Percentiles rank a stretch among this genome's conserved stretches.
These are phyloP conservation scores for Polylopha cassiicola DNA, from an alignment of 2,888 invertebrate genomes.

Conservation along the genomic window DNA sequence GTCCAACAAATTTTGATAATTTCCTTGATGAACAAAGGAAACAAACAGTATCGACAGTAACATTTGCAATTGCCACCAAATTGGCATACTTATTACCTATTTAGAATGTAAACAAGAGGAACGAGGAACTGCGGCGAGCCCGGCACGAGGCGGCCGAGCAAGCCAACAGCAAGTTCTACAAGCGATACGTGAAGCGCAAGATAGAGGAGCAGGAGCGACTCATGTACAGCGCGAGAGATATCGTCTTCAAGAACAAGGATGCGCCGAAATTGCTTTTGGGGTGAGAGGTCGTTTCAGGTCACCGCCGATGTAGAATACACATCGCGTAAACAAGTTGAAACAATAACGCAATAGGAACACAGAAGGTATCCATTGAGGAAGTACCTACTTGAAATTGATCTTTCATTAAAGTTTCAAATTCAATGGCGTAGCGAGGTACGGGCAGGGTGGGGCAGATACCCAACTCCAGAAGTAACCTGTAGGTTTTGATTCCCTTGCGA, in stretches of 20 bases:
- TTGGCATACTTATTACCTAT: slow-evolving; percentile 11
- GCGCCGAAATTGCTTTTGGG: slow-evolving; percentile 64
- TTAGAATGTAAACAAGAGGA: slow-evolving; percentile 67
- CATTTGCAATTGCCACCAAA: background rate
- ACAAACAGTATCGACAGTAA: background rate
- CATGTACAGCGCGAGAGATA: slow-evolving; percentile 60
- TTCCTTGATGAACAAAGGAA: too few relatives aligned
- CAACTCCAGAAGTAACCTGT: too few relatives aligned
- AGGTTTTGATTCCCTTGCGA: too few relatives aligned
- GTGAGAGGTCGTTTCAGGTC: slow-evolving; percentile 39
- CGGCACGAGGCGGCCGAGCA: slow-evolving; percentile 52
- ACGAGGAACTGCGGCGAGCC: slow-evolving; percentile 56
- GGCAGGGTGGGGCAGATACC: too few relatives aligned
- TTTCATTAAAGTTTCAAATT: too few relatives aligned
- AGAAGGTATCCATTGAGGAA: too few relatives aligned
- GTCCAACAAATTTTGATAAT: too few relatives aligned
- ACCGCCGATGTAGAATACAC: too few relatives aligned
- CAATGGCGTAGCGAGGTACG: too few relatives aligned
- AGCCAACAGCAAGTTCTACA: slow-evolving; percentile 59
- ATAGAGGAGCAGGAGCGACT: slow-evolving; percentile 53
- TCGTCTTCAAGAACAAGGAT: slow-evolving; percentile 65
- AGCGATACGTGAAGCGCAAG: slow-evolving; percentile 48
- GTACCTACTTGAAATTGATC: too few relatives aligned
- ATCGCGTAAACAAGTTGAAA: too few relatives aligned
- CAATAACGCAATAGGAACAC: too few relatives aligned